phyloP scores from a whole-genome alignment of 2,888 invertebrate genomes.

The Pseudoips prasinana region DNA sequence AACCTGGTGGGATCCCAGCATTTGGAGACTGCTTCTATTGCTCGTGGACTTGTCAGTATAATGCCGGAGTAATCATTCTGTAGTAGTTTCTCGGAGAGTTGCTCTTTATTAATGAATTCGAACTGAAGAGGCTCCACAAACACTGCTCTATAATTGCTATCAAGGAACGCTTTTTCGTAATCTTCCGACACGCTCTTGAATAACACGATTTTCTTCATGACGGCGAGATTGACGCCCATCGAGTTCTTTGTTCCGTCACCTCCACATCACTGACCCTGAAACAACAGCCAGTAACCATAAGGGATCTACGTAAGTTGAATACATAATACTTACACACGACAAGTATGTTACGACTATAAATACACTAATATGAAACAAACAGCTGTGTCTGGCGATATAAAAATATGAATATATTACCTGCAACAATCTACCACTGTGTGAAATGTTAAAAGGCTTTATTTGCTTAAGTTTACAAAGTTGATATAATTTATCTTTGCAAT shows the following conservation, averaged over 20 bases:
- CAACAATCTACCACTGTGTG: too few species aligned
- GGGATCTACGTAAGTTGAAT: slow-evolving; percentile 11
- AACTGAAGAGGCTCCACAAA: slow-evolving; percentile 72
- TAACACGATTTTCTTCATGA: slow-evolving; percentile 67
- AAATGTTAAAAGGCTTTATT: too few species aligned
- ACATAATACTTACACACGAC: slow-evolving; percentile 4
- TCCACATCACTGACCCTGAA: slow-evolving; percentile 48
- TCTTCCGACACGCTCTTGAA: slow-evolving; percentile 70
- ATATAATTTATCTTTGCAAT: too few species aligned
- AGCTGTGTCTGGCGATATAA: too few species aligned
- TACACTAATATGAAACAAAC: too few species aligned
- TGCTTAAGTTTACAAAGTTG: too few species aligned
- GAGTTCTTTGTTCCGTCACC: slow-evolving; percentile 7
- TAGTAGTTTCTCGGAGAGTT: slow-evolving; percentile 45
- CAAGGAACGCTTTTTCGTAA: slow-evolving; percentile 56
- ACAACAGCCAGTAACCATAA: slow-evolving; percentile 15
- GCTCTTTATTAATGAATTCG: slow-evolving; percentile 40
- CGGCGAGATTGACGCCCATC: slow-evolving; percentile 7
- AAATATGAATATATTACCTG: too few species aligned
- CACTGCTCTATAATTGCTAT: slow-evolving; percentile 50
- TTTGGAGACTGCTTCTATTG: slow-evolving; percentile 59
- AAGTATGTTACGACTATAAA: too few species aligned
- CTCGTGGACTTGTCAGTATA: slow-evolving; percentile 64
- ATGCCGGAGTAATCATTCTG: slow-evolving; percentile 51
- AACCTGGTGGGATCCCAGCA: slow-evolving; percentile 66